Base-by-base conservation (phyloP, 2,888 invertebrate genomes). In the Epistrophe grossulariae region DNA sequence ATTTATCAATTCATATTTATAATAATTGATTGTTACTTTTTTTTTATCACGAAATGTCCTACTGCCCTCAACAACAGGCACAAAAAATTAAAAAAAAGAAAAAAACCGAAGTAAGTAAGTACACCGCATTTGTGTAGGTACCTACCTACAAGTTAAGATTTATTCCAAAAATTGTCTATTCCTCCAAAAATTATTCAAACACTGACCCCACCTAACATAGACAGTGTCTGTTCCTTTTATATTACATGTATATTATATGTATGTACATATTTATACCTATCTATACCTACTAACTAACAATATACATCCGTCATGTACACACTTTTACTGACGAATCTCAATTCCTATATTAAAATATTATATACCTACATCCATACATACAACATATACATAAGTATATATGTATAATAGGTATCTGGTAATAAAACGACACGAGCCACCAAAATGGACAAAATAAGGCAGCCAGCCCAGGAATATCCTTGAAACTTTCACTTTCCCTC, bases 141-240 rank as follows among this genome's bases (percentile, higher is more conserved):
- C 31, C 31, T 62, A 31, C 10, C n/a, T 60, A 62, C 66, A 70
- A 82, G 73, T 77, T 17, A 45, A 66, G n/a, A 72, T 60, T 64
- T 50, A 74, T 76, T 59, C 66, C 62, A 68, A 62, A 83, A 79
- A 70, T n/a, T 73, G 78, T 71, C 52, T 84, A 84, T 81, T 81
- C 81, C 52, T 62, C 15, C 24, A 74, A 73, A 70, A 83, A 31
- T 57, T 76, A 72, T 72, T 79, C 79, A 82, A 87, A 83, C 76
- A 82, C 87, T 87, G 87, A 87, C 87, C 87, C 87, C 87, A 82
- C 87, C 87, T 87, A 87, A 87, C 83, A 82, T 60, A 76, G 76
- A 68, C 73, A 82, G 50, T 73, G 38, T 76, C 43, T 79, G 48
- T 72, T 57, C 40, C 40, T 8, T 35, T 48, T 28, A 24, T n/a